Conservation (phyloP, 2,113 vertebrate species). For the Salvelinus sp. region DNA sequence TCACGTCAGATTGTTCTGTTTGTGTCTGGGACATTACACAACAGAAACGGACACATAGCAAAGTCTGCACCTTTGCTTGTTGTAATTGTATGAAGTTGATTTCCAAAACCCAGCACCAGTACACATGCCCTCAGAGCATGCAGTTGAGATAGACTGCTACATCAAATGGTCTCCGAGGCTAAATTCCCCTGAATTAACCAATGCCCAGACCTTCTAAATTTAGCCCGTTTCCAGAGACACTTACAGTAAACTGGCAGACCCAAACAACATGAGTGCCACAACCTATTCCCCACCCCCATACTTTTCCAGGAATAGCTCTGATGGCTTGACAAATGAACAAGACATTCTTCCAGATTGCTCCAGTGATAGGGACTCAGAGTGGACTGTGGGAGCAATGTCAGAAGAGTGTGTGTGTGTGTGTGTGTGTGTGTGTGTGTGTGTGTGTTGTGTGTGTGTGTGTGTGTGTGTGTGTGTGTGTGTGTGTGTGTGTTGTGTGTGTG, state of each 20-base stretch:
- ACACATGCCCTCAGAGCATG: not conserved
- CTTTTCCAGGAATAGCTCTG: conserved; percentile 61
- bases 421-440: no score
- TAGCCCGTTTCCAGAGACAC: conserved; percentile 52
- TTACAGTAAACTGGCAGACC: conserved; percentile 51
- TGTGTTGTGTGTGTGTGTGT: no score
- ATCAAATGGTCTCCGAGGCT: conserved; percentile 32
- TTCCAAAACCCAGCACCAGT: not conserved
- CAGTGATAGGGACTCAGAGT: conserved; percentile 29
- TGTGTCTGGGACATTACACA: conserved; percentile 34
- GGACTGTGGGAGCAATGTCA: no score
- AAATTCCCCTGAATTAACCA: conserved; percentile 60
- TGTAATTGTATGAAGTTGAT: not conserved
- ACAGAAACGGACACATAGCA: conserved; percentile 59
- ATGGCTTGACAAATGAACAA: conserved; percentile 46
- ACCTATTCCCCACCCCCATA: conserved; percentile 28
- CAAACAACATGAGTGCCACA: conserved; percentile 42
- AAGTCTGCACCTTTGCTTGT: conserved; percentile 50
- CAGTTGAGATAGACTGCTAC: not conserved
- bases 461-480: not conserved
- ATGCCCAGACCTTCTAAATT: conserved; percentile 61
- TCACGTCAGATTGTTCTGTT: conserved; percentile 11
- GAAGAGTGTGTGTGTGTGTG: no score
- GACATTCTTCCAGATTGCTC: conserved; percentile 49
- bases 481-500: conserved; percentile 13